Conservation (phyloP, 35 echinoderm and acorn worm species). For the Lytechinus pictus region DNA sequence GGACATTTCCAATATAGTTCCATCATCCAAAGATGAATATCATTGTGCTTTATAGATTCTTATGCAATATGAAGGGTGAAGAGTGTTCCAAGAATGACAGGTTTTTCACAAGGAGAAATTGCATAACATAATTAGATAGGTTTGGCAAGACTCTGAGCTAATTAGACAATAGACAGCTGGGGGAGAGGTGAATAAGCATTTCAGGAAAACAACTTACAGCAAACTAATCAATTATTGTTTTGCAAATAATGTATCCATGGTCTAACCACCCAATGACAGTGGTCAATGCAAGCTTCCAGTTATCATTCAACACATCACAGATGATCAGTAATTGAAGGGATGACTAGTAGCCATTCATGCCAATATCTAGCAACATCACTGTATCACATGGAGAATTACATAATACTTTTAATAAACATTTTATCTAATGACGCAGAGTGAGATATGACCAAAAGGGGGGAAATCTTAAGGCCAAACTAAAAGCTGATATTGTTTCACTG, state of each 20-base stretch:
- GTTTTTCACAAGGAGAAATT: neutral
- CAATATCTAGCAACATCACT: neutral
- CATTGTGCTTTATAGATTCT: neutral
- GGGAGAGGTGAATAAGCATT: neutral
- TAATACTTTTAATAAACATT: too few species aligned
- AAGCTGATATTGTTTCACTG: too few species aligned
- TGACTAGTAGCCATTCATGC: neutral
- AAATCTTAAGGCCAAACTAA: too few species aligned
- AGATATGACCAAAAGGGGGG: too few species aligned
- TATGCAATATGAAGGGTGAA: neutral
- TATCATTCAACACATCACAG: neutral
- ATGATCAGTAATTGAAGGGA: neutral
- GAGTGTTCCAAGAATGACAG: neutral
- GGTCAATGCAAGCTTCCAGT: neutral
- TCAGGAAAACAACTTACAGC: neutral
- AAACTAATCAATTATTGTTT: constrained; percentile 7
- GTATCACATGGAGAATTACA: too few species aligned
- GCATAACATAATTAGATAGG: neutral
- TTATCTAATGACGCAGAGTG: too few species aligned
- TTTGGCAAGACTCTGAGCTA: neutral
- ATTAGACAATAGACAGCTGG: neutral
- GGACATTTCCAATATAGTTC: neutral
- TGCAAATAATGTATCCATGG: neutral
- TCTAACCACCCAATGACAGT: neutral
- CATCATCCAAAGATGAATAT: neutral